A percentile compares a stretch with the other conserved stretches of the same genome.
Conservation (phyloP, 2,797 vertebrate species). For the Sebastes hubbsi region DNA sequence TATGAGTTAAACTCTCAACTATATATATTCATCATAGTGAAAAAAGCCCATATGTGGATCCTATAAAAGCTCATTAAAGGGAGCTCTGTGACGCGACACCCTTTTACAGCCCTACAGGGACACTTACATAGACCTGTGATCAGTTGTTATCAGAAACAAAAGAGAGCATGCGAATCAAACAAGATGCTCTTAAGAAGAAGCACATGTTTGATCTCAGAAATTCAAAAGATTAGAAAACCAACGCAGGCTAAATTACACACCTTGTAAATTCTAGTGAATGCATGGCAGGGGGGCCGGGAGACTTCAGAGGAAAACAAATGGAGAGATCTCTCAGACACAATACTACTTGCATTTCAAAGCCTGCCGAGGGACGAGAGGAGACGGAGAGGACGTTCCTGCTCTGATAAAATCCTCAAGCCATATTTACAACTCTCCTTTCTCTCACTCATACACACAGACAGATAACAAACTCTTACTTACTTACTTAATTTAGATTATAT, state of each 20-base stretch:
- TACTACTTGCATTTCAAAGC: conserved; percentile 79
- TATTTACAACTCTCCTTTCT: conserved; percentile 5
- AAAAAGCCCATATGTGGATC: background rate
- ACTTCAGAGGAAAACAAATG: conserved; percentile 84
- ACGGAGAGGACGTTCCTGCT: conserved; percentile 45
- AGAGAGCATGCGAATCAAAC: conserved; percentile 67
- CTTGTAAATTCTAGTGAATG: conserved; percentile 77
- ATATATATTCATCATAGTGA: background rate
- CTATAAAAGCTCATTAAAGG: background rate
- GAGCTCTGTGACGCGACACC: background rate
- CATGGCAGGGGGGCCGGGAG: conserved; percentile 65
- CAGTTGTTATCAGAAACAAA: conserved; percentile 70
- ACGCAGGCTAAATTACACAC: conserved; percentile 70
- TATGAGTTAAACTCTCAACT: background rate
- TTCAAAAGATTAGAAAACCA: conserved; percentile 78
- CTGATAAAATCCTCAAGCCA: conserved; percentile 37
- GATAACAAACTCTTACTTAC: background rate
- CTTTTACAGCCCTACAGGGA: conserved; percentile 32
- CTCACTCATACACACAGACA: background rate
- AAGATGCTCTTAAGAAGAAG: conserved; percentile 48
- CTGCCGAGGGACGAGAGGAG: conserved; percentile 32
- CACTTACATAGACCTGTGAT: conserved; percentile 48
- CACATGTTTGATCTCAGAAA: conserved; percentile 74
- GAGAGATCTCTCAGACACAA: conserved; percentile 75
- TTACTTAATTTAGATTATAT: background rate